Percentiles rank a stretch among this genome's conserved stretches.
phyloP scores from a whole-genome alignment of 2,113 vertebrate species.

The Aptenodytes forsteri region DNA sequence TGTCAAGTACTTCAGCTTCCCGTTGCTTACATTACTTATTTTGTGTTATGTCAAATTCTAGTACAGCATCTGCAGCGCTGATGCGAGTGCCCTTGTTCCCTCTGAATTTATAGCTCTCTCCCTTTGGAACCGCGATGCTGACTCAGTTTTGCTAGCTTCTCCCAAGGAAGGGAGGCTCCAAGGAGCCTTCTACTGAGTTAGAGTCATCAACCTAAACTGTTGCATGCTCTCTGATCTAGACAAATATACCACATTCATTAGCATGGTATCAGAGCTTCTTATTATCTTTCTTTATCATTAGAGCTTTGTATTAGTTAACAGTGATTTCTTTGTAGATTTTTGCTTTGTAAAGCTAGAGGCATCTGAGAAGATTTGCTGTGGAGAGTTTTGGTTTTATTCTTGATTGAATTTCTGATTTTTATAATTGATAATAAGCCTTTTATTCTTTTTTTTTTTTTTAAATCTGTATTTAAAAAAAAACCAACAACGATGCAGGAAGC shows the following conservation, averaged over 20 bases:
- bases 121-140: neutral
- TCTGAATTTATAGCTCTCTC: neutral
- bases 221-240: neutral
- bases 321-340: neutral
- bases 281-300: neutral
- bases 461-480: neutral
- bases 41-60: neutral
- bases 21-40: neutral
- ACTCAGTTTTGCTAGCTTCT: neutral
- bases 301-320: neutral
- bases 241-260: neutral
- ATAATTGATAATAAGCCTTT: neutral
- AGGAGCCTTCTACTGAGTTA: neutral
- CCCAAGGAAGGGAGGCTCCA: neutral
- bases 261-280: neutral
- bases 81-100: rapidly evolving
- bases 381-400: neutral
- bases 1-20: neutral
- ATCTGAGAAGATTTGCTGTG: neutral
- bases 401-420: neutral
- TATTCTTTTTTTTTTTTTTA: neutral
- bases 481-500: neutral
- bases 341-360: neutral
- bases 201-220: neutral
- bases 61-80: neutral